These are phyloP conservation scores for Caenorhabditis sp. DNA, from an alignment of 2,888 invertebrate genomes.

Conservation along the genomic window DNA sequence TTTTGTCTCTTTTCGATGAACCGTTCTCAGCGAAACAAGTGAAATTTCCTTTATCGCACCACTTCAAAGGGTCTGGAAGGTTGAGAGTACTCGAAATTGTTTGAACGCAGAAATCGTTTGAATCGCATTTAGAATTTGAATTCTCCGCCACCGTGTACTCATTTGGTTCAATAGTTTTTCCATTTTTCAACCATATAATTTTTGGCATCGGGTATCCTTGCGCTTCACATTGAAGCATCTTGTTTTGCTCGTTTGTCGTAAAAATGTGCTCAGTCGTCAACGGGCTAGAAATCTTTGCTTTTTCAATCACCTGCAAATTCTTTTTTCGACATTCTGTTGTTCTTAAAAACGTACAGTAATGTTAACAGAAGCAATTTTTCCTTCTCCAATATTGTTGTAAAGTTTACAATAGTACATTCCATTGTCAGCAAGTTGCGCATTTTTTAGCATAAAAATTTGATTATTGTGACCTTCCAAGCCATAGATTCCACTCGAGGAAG, in stretches of 20 bases:
- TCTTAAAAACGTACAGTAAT: conserved; percentile 83
- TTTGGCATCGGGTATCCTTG: conserved; percentile 74
- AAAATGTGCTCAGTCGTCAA: conserved; percentile 68
- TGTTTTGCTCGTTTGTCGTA: conserved; percentile 63
- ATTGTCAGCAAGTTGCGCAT: conserved; percentile 88
- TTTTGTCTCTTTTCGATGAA: conserved; percentile 81
- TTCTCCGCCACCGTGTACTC: conserved; percentile 16
- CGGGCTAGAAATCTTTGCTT: conserved; percentile 70
- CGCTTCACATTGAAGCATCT: conserved; percentile 73
- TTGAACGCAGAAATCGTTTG: conserved; percentile 66
- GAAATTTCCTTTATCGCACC: conserved; percentile 93
- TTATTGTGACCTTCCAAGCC: conserved; percentile 63
- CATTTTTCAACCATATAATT: conserved; percentile 75
- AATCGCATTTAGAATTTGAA: conserved; percentile 58
- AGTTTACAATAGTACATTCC: conserved; percentile 93
- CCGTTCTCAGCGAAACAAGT: conserved; percentile 91
- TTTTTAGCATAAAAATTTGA: conserved; percentile 77
- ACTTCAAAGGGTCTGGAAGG: conserved; percentile 83
- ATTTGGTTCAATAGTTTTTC: conserved; percentile 52
- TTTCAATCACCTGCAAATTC: conserved; percentile 68
- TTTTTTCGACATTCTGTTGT: too few species aligned
- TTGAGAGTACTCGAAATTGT: conserved; percentile 61
- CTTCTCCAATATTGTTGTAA: conserved; percentile 89
- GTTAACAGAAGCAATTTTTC: conserved; percentile 84
- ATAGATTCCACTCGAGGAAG: conserved; percentile 59